Conservation (phyloP, 2,888 invertebrate genomes). For the Pristionchus arcanus region DNA sequence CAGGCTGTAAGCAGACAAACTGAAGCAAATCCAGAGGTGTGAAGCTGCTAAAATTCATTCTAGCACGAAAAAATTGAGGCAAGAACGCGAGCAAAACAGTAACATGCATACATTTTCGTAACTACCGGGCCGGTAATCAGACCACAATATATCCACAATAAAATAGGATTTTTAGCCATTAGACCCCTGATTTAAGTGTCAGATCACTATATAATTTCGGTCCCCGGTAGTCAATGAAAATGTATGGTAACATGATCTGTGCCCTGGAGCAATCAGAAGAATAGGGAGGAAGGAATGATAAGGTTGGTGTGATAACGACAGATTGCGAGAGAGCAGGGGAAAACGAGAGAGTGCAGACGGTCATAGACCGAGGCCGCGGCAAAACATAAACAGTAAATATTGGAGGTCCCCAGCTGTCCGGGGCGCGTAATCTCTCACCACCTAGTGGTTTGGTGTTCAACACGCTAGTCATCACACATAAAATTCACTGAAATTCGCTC, state of each 20-base stretch:
- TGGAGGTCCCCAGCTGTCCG: not conserved
- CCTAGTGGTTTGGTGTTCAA: not conserved
- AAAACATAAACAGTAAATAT: not conserved
- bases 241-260: too few relatives aligned
- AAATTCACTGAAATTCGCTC: not conserved
- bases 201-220: too few relatives aligned
- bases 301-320: constrained; percentile 6
- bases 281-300: not conserved
- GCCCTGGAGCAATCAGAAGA: not conserved
- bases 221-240: too few relatives aligned
- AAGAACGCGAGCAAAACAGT: not conserved
- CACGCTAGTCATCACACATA: not conserved
- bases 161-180: too few relatives aligned
- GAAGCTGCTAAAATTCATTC: not conserved
- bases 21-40: too few relatives aligned
- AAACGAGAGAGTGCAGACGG: constrained; percentile 17
- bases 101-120: too few relatives aligned
- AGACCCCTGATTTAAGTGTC: too few relatives aligned
- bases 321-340: not conserved
- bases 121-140: too few relatives aligned
- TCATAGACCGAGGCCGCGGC: not conserved
- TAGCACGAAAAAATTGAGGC: not conserved
- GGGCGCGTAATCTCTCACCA: not conserved
- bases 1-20: not conserved
- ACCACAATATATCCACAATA: too few relatives aligned